Base-by-base conservation (phyloP, 2,888 invertebrate species). In the Parasteatoda lunata region DNA sequence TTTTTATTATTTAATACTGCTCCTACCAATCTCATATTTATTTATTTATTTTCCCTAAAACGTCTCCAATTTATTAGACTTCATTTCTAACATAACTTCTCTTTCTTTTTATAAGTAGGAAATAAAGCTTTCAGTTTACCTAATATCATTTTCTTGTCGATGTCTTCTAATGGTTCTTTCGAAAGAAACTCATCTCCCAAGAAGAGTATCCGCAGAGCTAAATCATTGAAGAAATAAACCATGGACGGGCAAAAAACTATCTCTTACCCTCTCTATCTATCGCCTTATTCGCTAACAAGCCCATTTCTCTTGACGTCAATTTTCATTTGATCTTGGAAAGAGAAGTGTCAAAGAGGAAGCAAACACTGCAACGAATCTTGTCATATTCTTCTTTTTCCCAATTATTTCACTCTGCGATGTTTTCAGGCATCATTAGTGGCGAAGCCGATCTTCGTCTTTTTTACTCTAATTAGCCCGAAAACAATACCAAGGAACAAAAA, bases 391-490 rank as follows among this genome's bases (percentile, higher is more conserved):
- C 75, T 47, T 66, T 47, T 49, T 64, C 59, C 81, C 81, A 81
- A 81, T 81, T 81, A 81, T 81, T 81, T 81, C 68, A 73, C 48
- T 66, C 75, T 75, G 73, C 59, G 81, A 75, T 81, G 81, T 81
- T 81, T 81, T 81, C 75, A 69, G 81, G 73, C 68, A 68, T 81
- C 81, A 81, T 81, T 81, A 81, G 81, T n/a, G 81, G 81, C 68
- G n/a, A 13, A 73, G 81, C 81, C 75, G 68, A 81, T 81, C 73
- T 81, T 68, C 54, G 66, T 66, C 49, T 15, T 49, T 59, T 11
- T 51, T 47, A 48, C 9, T 52, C 75, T 81, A 81, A 81, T 81
- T 81, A 81, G 75, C 48, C 4, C 59, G n/a, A n/a, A 81, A 81
- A 81, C 81, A 81, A 81, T 75, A 52, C 68, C 75, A 72, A 30